Evolutionary conservation across 2,113 vertebrate species (phyloP), one percentile per base, ranked within the genome.

Genomic region (Stomatorhinus ivindoensis): DNA sequence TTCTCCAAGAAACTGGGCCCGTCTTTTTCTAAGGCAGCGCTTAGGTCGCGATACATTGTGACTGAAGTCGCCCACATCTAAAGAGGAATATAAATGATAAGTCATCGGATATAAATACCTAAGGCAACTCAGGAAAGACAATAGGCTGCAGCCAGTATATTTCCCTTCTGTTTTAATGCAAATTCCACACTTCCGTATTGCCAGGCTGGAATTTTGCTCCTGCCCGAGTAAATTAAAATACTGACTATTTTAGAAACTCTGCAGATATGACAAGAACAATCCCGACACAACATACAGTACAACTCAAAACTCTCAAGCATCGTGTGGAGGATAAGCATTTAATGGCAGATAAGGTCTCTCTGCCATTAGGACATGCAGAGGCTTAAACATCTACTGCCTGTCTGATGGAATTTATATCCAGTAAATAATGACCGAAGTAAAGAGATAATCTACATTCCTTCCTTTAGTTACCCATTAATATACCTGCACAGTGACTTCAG

Each of bases 1-100:
- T 93, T 31, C 3, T 27, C 61, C 61, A 13, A 69, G 61, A 10
- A 4, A n/a, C 7, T n/a, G 21, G 21, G 2, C 21, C 21, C 0
- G 6, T 10, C n/a, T 1, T 11, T 27, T 10, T 31, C 61, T 27
- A 31, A 31, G 61, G 10, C n/a, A 3, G 58, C 8, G n/a, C 24
- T 65, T 11, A 27, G 9, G 58, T 3, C 58, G 24, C 8, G 93
- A 94, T 93, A 92, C 92, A 88, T 8, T 90, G 92, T 93, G 91
- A 94, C 91, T 93, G 90, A 94, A 93, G 92, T 92, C 92, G 92
- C 90, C 93, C 93, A 93, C 90, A 65, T 90, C 90, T 93, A 93
- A 42, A 85, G 90, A 89, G 93, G 90, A 93, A 87, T 84, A 58
- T 21, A 89, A 90, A 89, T 76, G 88, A 82, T 50, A n/a, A 27